Conservation (phyloP, 2,113 vertebrate species). For the Limnothrissa miodon region DNA sequence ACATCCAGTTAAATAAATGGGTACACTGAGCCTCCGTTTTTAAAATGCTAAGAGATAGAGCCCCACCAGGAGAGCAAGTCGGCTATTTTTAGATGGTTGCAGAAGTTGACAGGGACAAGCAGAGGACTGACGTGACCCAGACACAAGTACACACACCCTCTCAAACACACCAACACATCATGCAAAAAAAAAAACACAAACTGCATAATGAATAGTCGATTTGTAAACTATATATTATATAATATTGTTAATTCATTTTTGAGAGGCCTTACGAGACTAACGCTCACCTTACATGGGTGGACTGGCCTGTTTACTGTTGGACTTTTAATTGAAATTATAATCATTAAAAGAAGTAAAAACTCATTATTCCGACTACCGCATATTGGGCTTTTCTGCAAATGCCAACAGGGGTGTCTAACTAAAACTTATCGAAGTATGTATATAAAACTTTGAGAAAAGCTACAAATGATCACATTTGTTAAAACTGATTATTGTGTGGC, state of each 20-base stretch:
- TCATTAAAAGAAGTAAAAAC: neutral
- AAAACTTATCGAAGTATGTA: neutral
- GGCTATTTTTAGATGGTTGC: constrained; percentile 59
- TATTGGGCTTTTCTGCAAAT: neutral
- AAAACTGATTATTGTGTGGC: neutral
- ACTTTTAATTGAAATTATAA: too few relatives aligned
- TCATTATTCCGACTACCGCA: neutral
- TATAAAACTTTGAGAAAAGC: neutral
- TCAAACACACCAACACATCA: constrained; percentile 14
- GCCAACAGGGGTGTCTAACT: neutral
- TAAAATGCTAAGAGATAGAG: constrained; percentile 26
- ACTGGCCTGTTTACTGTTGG: too few relatives aligned
- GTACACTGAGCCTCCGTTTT: neutral
- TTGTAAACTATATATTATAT: neutral
- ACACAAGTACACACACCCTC: constrained; percentile 1
- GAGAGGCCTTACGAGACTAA: neutral
- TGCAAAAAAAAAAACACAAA: neutral
- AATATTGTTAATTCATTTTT: neutral
- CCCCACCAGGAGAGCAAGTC: constrained; percentile 34
- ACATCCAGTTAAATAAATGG: neutral
- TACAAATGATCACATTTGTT: neutral
- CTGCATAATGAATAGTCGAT: too few relatives aligned
- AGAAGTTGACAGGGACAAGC: constrained; percentile 42
- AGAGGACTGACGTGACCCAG: constrained; percentile 43
- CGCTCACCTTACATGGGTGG: neutral